Evolutionary conservation across 2,888 invertebrate genomes (phyloP), one percentile per base, ranked within the genome.

Genomic region (Acanthosepion esculentum): DNA sequence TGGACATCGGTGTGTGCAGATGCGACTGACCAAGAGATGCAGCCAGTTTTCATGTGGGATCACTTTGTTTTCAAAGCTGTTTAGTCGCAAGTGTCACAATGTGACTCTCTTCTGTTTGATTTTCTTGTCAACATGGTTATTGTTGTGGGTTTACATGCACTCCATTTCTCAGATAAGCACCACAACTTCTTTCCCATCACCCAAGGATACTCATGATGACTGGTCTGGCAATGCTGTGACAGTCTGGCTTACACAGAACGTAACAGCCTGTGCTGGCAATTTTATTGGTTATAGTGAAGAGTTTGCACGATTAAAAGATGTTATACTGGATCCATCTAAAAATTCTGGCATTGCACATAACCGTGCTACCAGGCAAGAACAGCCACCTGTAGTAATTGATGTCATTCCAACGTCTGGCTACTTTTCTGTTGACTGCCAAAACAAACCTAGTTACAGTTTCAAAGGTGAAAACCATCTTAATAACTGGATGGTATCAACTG

Each of bases 261-360:
- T 33, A 18, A 50, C 50, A 12, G 94, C 92, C 33, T 78, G 96
- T 94, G 94, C 94, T n/a, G 95, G 95, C 7, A 93, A 94, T 33
- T 96, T 96, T 93, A 78, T 95, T 50, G 95, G 95, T n/a, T 96
- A 94, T 91, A 95, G 94, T 12, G 92, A 95, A 64, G 91, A 94
- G 33, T 96, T 96, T 94, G 96, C 96, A 10, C 93, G 94, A 48
- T 91, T 96, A 33, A 91, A 33, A 20, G 95, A 95, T 92, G 95
- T 96, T 91, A 93, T 95, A 29, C n/a, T 96, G n/a, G 94, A 96
- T 92, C 96, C 96, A n/a, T 93, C n/a, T 29, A 93, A 93, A 53
- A 93, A 93, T 93, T 48, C 29, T 93, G 50, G 7, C 48, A 53
- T 93, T 50, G 12, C 18, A n/a, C 23, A 50, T 18, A 53, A 93